Conservation (phyloP, 37 sponge, comb jelly and placozoan genomes). For the Haliclona indistincta region DNA sequence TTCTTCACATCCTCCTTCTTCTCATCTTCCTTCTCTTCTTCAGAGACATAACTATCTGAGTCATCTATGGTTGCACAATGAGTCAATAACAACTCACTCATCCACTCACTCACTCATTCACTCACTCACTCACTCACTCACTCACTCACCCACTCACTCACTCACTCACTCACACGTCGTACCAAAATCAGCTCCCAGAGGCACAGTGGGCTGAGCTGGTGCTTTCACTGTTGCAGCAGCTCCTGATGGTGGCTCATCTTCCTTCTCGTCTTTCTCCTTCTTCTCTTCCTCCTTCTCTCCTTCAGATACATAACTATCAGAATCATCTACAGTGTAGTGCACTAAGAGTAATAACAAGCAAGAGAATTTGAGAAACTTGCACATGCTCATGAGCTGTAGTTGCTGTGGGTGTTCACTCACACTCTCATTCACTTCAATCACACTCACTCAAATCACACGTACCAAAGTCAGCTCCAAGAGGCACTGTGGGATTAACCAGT, state of each 20-base stretch:
- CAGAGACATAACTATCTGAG: neutral
- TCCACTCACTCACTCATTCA: neutral
- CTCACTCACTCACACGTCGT: neutral
- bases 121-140: no score
- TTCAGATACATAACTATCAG: conserved; percentile 4
- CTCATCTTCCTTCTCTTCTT: neutral
- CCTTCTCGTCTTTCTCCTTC: conserved; percentile 8
- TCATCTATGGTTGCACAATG: neutral
- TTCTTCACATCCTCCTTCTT: neutral
- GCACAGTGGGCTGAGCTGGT: neutral
- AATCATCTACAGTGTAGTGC: neutral
- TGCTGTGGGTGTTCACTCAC: neutral
- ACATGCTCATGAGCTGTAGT: neutral
- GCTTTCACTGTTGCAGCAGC: neutral
- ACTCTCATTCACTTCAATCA: neutral
- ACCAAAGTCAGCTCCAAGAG: neutral
- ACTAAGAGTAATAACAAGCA: no score
- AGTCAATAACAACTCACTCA: neutral
- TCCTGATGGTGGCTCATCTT: neutral
- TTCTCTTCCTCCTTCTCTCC: conserved; percentile 33
- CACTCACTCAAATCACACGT: no score
- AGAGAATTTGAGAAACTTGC: no score
- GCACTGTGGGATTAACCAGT: neutral
- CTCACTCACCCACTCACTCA: neutral
- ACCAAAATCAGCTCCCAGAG: neutral